phyloP scores from a whole-genome alignment of 2,888 invertebrate species.

The Hypena proboscidalis region DNA sequence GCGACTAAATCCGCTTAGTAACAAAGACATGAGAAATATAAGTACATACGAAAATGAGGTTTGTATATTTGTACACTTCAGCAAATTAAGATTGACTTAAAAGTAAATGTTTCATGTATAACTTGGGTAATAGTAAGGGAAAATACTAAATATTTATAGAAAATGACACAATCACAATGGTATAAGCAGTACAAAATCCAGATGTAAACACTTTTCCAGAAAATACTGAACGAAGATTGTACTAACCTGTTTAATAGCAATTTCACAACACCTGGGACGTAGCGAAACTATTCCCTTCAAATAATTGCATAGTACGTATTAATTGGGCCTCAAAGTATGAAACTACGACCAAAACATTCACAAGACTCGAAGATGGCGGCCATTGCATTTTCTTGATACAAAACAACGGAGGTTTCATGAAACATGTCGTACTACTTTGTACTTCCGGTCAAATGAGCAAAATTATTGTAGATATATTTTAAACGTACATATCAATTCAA shows the following conservation, averaged over 20 bases:
- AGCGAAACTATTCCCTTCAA: conserved; percentile 75
- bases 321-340: conserved; percentile 77
- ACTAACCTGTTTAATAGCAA: conserved; percentile 72
- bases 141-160: conserved; percentile 63
- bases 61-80: conserved; percentile 65
- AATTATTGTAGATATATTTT: accelerated
- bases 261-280: conserved; percentile 68
- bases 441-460: conserved; percentile 67
- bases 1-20: conserved; percentile 61
- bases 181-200: conserved; percentile 85
- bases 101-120: conserved; percentile 30
- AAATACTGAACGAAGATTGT: conserved; percentile 62
- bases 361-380: conserved; percentile 94
- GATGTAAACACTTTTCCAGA: conserved; percentile 90
- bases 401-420: conserved; percentile 86
- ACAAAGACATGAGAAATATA: conserved; percentile 73
- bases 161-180: conserved; percentile 85
- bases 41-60: conserved; percentile 78
- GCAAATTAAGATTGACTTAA: conserved; percentile 52
- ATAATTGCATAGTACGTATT: conserved; percentile 78
- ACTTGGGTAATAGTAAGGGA: conserved; percentile 30
- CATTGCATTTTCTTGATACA: conserved; percentile 93
- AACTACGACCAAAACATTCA: conserved; percentile 90
- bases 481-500: accelerated
- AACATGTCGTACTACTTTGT: conserved; percentile 70